Conservation (phyloP, 2,888 invertebrate species). For the Deroplatys truncata region DNA sequence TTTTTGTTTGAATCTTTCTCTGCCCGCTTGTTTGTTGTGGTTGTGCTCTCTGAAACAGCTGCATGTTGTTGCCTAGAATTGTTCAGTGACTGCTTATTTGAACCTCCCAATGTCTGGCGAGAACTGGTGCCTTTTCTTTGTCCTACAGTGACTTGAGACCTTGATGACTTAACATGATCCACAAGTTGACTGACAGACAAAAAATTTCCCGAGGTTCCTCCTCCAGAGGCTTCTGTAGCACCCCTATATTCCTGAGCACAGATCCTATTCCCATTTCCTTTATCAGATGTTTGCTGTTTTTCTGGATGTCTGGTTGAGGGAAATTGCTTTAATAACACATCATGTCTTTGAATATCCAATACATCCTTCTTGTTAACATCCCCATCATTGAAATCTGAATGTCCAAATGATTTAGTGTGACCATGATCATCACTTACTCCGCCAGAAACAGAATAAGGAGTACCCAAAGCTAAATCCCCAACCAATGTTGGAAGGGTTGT, state of each 20-base stretch:
- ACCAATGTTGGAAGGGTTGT: slow-evolving; percentile 57
- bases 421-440: background rate
- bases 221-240: background rate
- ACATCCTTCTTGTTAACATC: background rate
- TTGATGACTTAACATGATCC: slow-evolving; percentile 38
- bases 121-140: background rate
- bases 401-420: slow-evolving; percentile 3
- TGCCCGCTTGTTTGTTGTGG: background rate
- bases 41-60: background rate
- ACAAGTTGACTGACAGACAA: slow-evolving; percentile 62
- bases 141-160: background rate
- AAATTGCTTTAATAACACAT: background rate
- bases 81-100: background rate
- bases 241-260: background rate
- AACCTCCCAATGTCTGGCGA: background rate
- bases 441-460: slow-evolving; percentile 26
- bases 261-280: background rate
- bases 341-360: background rate
- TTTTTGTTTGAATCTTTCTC: background rate
- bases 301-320: background rate
- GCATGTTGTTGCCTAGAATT: background rate
- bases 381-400: background rate
- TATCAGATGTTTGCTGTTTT: background rate
- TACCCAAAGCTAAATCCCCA: slow-evolving; percentile 55
- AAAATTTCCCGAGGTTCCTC: slow-evolving; percentile 40